phyloP scores from a whole-genome alignment of 2,888 invertebrate genomes.

The Diachrysia chrysitis region DNA sequence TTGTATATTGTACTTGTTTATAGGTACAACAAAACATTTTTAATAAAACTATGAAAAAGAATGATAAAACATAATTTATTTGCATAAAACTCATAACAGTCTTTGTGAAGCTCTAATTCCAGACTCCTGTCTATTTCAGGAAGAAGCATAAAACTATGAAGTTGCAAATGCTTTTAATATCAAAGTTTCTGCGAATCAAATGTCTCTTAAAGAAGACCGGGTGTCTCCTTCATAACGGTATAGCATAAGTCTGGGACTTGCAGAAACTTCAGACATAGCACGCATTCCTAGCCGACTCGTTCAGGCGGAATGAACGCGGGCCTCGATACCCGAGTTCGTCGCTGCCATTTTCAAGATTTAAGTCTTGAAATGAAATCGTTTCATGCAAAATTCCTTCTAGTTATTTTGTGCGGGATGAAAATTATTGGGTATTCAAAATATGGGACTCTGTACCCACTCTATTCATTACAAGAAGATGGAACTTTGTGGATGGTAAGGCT shows the following conservation, averaged over 20 bases:
- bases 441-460: background rate
- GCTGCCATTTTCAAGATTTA: constrained; percentile 45
- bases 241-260: constrained; percentile 33
- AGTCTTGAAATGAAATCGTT: constrained; percentile 52
- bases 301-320: constrained; percentile 51
- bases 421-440: background rate
- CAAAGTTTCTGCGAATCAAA: background rate
- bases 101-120: too few relatives aligned
- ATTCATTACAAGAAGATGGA: background rate
- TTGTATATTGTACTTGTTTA: background rate
- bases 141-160: too few relatives aligned
- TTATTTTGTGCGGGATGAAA: constrained; percentile 28
- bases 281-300: constrained; percentile 55
- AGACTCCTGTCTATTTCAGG: too few relatives aligned
- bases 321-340: constrained; percentile 21
- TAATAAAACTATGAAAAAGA: background rate
- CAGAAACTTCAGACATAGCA: constrained; percentile 51
- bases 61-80: too few relatives aligned
- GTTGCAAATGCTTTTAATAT: background rate
- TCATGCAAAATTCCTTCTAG: constrained; percentile 38
- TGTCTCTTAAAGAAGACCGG: constrained; percentile 5
- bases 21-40: too few relatives aligned
- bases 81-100: too few relatives aligned
- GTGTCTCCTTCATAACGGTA: constrained; percentile 5
- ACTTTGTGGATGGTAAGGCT: background rate